Conservation (phyloP, 2,888 invertebrate species). For the Megaustenia siamemsis region DNA sequence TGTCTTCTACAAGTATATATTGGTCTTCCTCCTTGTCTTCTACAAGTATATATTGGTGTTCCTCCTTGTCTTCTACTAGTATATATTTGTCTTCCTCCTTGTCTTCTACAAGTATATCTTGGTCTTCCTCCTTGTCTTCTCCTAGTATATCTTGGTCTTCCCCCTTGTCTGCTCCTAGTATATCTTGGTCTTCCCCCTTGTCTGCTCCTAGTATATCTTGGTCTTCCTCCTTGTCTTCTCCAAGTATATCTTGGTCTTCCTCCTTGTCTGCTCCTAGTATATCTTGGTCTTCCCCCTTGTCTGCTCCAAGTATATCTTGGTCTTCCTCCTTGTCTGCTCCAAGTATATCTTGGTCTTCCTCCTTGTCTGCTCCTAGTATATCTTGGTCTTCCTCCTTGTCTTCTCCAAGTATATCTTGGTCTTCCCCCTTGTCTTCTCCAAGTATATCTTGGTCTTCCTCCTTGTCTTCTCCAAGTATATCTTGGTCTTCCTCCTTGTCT, state of each 20-base stretch:
- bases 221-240: neutral
- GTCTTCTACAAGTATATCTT: neutral
- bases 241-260: neutral
- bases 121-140: neutral
- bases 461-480: no score
- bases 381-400: no score
- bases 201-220: neutral
- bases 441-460: no score
- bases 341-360: no score
- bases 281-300: no score
- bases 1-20: neutral
- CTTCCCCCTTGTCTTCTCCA: no score
- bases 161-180: neutral
- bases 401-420: no score
- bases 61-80: neutral
- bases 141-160: neutral
- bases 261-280: no score
- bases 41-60: neutral
- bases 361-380: no score
- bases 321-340: no score
- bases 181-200: neutral
- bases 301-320: no score
- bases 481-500: no score
- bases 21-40: neutral
- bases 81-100: neutral